Evolutionary conservation across 30 jellyfish, hydroid and myxozoan genomes (phyloP).

Genomic region (Haliclystus octoradiatus): DNA sequence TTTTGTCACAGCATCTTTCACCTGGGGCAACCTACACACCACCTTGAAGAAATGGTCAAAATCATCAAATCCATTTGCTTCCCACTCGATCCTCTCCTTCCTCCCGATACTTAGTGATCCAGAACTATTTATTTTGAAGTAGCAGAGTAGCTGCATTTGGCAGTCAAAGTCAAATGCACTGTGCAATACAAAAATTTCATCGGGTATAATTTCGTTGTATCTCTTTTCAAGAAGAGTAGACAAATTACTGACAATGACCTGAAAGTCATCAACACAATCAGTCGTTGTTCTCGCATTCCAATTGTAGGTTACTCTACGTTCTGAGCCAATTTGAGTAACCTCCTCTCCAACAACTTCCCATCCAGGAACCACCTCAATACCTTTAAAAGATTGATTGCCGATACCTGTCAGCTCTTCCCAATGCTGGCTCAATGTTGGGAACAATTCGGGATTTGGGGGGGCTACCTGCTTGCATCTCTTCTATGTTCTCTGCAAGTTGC

Average conservation of each 20-base stretch:
- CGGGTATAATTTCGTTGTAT: slow-evolving; percentile 5
- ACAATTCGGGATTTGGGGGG: slow-evolving; percentile 2
- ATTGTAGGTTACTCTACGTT: not conserved
- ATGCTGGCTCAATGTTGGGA: slow-evolving; percentile 3
- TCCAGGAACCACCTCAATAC: not conserved
- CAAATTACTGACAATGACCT: not conserved
- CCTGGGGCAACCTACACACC: slow-evolving; percentile 17
- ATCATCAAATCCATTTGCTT: not conserved
- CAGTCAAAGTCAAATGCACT: slow-evolving; percentile 9
- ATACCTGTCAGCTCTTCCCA: slow-evolving; percentile 11
- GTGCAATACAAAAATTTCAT: not conserved
- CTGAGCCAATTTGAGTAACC: not conserved
- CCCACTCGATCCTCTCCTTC: slow-evolving; percentile 12
- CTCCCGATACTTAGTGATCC: not conserved
- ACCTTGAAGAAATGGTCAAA: not conserved
- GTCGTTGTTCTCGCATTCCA: not conserved
- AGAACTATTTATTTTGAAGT: not conserved
- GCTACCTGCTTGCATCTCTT: not conserved
- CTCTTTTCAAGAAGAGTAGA: not conserved
- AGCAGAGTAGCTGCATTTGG: not conserved
- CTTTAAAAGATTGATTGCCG: not conserved
- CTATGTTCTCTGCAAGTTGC: not conserved
- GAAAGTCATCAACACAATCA: not conserved
- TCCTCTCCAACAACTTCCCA: not conserved
- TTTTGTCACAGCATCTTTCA: not conserved